Conservation (phyloP, 2,113 vertebrate genomes). For the Sclerurus mexicanus region DNA sequence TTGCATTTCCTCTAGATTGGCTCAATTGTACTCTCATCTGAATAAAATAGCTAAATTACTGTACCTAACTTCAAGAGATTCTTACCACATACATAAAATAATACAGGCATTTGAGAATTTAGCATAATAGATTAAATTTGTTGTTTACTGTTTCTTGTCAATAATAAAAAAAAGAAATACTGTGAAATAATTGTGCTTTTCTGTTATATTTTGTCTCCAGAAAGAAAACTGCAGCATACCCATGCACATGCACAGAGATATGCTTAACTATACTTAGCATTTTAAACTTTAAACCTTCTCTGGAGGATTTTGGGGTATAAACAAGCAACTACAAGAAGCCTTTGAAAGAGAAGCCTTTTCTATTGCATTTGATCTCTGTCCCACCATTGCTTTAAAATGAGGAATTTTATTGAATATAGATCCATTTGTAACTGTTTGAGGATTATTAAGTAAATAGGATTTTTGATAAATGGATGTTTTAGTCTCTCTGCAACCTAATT, state of each 20-base stretch:
- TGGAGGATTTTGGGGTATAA: background rate
- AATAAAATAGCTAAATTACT: background rate
- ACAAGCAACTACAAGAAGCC: background rate
- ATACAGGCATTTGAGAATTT: background rate
- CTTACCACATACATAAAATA: background rate
- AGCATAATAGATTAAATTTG: background rate
- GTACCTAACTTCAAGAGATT: background rate
- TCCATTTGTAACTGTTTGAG: background rate
- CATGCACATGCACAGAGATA: background rate
- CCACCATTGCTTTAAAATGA: background rate
- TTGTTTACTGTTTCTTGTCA: background rate
- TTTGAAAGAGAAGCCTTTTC: background rate
- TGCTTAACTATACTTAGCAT: background rate
- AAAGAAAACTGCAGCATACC: background rate
- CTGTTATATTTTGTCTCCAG: background rate
- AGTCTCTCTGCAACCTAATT: slow-evolving; percentile 2
- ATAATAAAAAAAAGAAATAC: background rate
- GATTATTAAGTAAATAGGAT: background rate
- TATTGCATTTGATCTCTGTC: background rate
- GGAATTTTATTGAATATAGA: slow-evolving; percentile 6
- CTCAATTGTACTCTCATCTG: background rate
- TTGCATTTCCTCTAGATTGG: background rate
- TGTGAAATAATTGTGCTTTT: background rate
- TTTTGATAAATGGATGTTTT: slow-evolving; percentile 31
- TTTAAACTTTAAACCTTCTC: background rate